Base-by-base conservation (phyloP, 37 sponge, comb jelly and placozoan species). In the Spongia lamella region DNA sequence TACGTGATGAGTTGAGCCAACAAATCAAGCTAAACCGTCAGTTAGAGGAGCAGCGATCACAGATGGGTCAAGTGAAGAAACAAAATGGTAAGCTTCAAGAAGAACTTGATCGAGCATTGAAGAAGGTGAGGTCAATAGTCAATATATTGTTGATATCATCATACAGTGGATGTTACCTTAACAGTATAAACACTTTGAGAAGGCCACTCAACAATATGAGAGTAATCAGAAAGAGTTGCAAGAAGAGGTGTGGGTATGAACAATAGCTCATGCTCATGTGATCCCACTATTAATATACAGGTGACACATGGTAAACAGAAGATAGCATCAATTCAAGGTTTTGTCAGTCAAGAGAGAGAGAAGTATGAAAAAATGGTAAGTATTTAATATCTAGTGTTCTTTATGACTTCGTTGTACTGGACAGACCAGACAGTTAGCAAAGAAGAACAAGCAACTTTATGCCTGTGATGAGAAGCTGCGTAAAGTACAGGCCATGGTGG, bases 281-380 rank as follows among this genome's bases (percentile, higher is more conserved):
- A 31, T 75, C 49, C 31, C 29, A 7, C 52, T 33, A 20, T 65
- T 56, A 33, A 31, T 50, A 27, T 36, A 1, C 61, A 59, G 59
- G 36, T 50, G 61, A 51, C 33, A 21, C 31, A 22, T 13, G 43
- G 51, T 15, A 73, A 72, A 36, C 66, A 53, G 59, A 59, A 74
- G n/a, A 67, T 38, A n/a, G 15, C 63, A 9, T 70, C 76, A 0
- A 84, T 89, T 76, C 40, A 75, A 31, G 91, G 91, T 0, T 77
- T 69, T 82, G 91, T 90, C 30, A 70, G 72, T 53, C 56, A 60
- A 2, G 91, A 90, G 67, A 80, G 63, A 49, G 83, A 84, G 60
- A 86, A 86, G 66, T 86, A 81, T 72, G 90, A 89, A 50, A 36
- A 61, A 17, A 53, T 89, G 50, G 77, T 57, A 43, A 9, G 47